Percentiles rank a stretch among this genome's conserved stretches.
phyloP scores from a whole-genome alignment of 2,888 invertebrate genomes.

The Pristionchus japonicus region DNA sequence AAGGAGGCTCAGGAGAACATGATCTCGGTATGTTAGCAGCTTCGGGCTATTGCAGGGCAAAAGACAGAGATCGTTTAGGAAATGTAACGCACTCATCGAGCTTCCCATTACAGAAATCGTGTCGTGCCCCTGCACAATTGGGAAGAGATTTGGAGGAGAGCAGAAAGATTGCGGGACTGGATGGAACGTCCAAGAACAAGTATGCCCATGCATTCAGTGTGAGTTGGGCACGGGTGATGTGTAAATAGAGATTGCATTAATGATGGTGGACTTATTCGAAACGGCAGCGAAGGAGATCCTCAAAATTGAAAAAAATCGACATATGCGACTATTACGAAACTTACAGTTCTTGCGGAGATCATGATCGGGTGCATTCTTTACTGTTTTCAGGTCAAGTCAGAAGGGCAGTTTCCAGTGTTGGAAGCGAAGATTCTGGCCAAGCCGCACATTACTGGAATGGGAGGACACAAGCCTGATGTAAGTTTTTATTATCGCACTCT shows the following conservation, averaged over 20 bases:
- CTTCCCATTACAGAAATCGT: neutral
- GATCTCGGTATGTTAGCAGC: neutral
- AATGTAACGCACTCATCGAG: neutral
- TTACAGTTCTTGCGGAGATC: no score
- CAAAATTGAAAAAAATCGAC: no score
- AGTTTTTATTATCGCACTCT: neutral
- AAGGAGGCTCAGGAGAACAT: neutral
- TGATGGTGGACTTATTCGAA: no score
- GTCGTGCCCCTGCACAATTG: neutral
- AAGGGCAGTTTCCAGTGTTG: neutral
- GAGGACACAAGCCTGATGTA: neutral
- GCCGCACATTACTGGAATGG: neutral
- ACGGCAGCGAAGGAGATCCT: no score
- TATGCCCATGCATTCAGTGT: neutral
- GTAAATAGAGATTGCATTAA: no score
- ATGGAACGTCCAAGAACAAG: neutral
- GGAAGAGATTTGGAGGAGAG: neutral
- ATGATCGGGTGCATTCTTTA: no score
- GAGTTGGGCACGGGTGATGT: no score
- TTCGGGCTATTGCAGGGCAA: neutral
- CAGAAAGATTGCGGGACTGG: neutral
- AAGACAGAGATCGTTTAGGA: neutral
- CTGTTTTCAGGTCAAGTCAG: neutral
- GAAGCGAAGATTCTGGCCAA: neutral
- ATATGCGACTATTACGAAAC: no score